Evolutionary conservation across 2,797 vertebrate genomes (phyloP), one percentile per base, ranked within the genome.

Genomic region (Hypotaenidia philippensis): DNA sequence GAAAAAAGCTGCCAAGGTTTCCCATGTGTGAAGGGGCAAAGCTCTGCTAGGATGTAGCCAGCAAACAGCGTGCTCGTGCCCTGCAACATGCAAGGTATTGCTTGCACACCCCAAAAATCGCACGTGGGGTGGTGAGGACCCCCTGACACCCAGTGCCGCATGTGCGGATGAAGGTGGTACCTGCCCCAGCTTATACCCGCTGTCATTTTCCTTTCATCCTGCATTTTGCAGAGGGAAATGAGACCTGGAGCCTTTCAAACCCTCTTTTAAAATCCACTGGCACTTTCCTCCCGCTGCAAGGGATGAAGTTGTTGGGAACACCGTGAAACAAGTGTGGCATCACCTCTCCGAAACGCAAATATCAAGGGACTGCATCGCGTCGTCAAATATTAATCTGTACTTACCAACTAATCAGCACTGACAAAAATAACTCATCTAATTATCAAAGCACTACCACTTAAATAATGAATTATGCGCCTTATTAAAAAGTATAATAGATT

Each of bases 401-500:
- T 96, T 95, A 96, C 95, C 85, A 94, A 95, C 92, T 96, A 90
- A 97, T 96, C 94, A 95, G 90, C 86, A 25, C 83, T 68, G 93
- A 93, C 95, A 96, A 94, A 97, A 96, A 96, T 93, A 97, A 96
- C 95, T 87, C 89, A 57, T 78, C 83, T 83, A 94, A 96, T 97
- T 96, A 95, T 90, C 90, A 85, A 89, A 86, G 91, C 86, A 76
- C 77, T 70, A 79, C 31, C 94, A 90, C 90, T 96, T 95, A 94
- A 96, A 95, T 96, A 91, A 97, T 94, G 84, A 92, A 94, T 96
- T 93, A 93, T 75, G 88, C 87, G 94, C 82, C 85, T 93, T 96
- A 96, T 96, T 96, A 95, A 87, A 94, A 96, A 96, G 92, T 92
- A 90, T 89, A 96, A 97, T 94, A 92, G 87, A 96, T 95, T 79